phyloP scores from a whole-genome alignment of 2,797 vertebrate genomes.

The Hylomyscus alleni region DNA sequence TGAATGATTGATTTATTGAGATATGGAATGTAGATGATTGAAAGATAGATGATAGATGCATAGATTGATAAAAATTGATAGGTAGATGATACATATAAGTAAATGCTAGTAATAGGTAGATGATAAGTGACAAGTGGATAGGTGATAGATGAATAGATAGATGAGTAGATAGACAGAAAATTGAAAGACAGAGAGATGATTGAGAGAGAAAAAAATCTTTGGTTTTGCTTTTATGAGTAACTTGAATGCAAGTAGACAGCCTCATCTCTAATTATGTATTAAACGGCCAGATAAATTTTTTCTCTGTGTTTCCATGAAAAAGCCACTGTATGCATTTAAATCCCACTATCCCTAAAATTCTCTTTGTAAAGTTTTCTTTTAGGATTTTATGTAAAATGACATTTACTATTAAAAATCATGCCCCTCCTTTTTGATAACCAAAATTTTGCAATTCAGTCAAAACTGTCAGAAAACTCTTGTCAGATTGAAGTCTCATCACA shows the following conservation, averaged over 20 bases:
- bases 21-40: neutral
- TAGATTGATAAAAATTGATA: neutral
- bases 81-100: neutral
- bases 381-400: neutral
- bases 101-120: neutral
- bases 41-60: neutral
- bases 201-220: neutral
- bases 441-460: constrained; percentile 20
- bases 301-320: neutral
- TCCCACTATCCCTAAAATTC: neutral
- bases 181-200: neutral
- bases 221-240: neutral
- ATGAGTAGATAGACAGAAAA: neutral
- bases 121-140: neutral
- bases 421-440: neutral
- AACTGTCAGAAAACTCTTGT: neutral
- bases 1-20: neutral
- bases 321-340: neutral
- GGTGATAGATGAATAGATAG: neutral
- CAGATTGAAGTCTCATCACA: constrained; percentile 45
- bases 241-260: neutral
- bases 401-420: neutral
- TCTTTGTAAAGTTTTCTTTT: constrained; percentile 23
- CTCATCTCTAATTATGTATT: constrained; percentile 36
- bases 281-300: neutral